Conservation (phyloP, 2,888 invertebrate species). For the Ischnus inquisitorius region DNA sequence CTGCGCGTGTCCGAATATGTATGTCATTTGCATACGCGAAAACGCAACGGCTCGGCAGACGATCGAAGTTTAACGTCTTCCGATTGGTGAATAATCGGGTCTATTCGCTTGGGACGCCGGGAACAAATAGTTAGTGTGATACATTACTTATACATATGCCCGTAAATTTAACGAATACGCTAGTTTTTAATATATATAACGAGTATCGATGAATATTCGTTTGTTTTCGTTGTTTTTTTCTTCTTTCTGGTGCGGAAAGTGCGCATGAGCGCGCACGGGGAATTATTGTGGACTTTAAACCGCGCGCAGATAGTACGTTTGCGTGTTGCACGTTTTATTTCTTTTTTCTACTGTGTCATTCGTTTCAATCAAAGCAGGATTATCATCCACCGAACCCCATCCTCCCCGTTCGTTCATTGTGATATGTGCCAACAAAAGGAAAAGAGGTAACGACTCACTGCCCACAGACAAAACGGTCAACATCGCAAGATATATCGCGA, state of each 20-base stretch:
- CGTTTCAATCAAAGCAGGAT: conserved; percentile 46
- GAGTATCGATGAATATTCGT: conserved; percentile 50
- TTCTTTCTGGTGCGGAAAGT: conserved; percentile 43
- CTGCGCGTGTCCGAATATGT: conserved; percentile 49
- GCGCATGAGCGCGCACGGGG: background rate
- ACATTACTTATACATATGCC: conserved; percentile 31
- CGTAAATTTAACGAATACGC: conserved; percentile 43
- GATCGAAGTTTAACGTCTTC: conserved; percentile 53
- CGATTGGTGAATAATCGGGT: conserved; percentile 57
- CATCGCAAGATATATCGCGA: conserved; percentile 19
- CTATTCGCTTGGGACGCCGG: conserved; percentile 69
- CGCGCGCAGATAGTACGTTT: conserved; percentile 36
- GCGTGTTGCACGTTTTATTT: conserved; percentile 53
- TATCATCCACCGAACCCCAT: conserved; percentile 61
- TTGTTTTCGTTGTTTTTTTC: background rate
- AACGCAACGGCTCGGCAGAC: background rate
- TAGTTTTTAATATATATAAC: conserved; percentile 20
- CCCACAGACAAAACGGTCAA: conserved; percentile 39
- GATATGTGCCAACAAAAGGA: conserved; percentile 76
- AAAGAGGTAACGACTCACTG: conserved; percentile 54
- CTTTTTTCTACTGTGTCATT: conserved; percentile 61
- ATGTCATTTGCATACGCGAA: conserved; percentile 9
- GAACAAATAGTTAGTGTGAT: conserved; percentile 70
- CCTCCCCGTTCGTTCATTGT: conserved; percentile 71
- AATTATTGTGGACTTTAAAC: conserved; percentile 37